Base-by-base conservation (phyloP, 2,113 vertebrate genomes). In the Vulpes ferrilata region DNA sequence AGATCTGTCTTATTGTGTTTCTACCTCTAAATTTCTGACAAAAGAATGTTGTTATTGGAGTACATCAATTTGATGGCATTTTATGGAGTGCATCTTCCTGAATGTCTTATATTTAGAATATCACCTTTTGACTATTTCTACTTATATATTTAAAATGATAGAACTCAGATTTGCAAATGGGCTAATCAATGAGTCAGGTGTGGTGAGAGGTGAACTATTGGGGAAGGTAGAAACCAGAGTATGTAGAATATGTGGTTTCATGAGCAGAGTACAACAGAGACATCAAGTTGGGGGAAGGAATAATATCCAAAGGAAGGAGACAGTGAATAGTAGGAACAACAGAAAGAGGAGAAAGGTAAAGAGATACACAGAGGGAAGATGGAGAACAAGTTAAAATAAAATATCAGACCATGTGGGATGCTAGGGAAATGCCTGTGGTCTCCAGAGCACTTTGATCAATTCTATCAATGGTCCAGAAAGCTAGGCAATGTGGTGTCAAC, bases 81-180 rank as follows among this genome's bases (percentile, higher is more conserved):
- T 76, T 48, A 7, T 27, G 38, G 43, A 51, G 43, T 78, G 43
- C 43, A 6, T 90, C 20, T 74, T 86, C 60, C 15, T 22, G 27
- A 78, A 48, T 78, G 53, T 27, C 73, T 74, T 95, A 43, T 64
- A 73, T 51, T 60, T 94, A 89, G 78, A 96, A 57, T n/a, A 60
- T 60, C 30, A 38, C 4, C 25, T 84, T 81, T 32, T 65, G 17
- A 22, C 23, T 32, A 74, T 64, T 81, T 90, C n/a, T 80, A 73
- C 23, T 84, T 84, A 59, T 35, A 65, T n/a, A 83, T 80, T 85
- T 64, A n/a, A 57, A 85, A 73, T 51, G 43, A 76, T 1, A 81
- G 57, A 90, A 64, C 48, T 74, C 57, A 16, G 25, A 20, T 73
- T 59, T 73, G 25, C 19, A 43, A 73, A 79, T 20, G 7, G 4